A percentile compares a stretch with the other conserved stretches of the same genome.
These are phyloP conservation scores for Platycheirus albimanus DNA, from an alignment of 2,888 invertebrate species.

Conservation along the genomic window DNA sequence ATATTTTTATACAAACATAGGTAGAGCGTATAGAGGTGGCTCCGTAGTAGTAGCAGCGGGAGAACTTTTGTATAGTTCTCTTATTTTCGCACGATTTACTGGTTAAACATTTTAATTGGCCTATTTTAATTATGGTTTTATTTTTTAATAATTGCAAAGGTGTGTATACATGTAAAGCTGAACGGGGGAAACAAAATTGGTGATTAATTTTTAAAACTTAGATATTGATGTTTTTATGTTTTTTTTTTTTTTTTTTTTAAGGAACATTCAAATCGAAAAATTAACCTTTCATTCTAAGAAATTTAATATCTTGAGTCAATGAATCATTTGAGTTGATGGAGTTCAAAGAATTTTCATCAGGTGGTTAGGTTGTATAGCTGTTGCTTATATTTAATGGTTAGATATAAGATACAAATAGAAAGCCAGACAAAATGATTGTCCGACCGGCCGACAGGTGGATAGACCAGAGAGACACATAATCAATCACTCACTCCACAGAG, in stretches of 20 bases:
- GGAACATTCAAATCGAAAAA: not conserved
- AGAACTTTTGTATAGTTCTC: conserved; percentile 3
- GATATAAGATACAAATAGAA: conserved; percentile 2
- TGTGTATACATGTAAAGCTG: too few relatives aligned
- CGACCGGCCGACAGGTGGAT: conserved; percentile 26
- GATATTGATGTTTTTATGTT: not conserved
- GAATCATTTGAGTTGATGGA: conserved; percentile 1
- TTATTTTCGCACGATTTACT: conserved; percentile 58
- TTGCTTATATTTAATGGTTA: not conserved
- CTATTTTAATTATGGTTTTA: conserved; percentile 46
- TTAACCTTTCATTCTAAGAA: not conserved
- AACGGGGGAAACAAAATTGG: not conserved
- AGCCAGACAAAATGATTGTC: conserved; percentile 22
- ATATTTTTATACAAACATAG: conserved; percentile 1
- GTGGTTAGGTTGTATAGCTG: conserved; percentile 13
- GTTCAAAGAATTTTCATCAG: conserved; percentile 5
- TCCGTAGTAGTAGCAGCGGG: too few relatives aligned
- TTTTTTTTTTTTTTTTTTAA: not conserved
- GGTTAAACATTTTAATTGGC: conserved; percentile 64
- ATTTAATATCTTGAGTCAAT: not conserved
- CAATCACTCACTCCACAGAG: conserved; percentile 12
- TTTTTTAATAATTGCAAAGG: conserved; percentile 18
- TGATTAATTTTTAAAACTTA: conserved; percentile 19
- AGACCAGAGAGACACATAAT: conserved; percentile 9
- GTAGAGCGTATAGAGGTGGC: conserved; percentile 21